Evolutionary conservation across 1,140 invertebrate genomes (phyloP).

Genomic region (Gryon sp.): DNA sequence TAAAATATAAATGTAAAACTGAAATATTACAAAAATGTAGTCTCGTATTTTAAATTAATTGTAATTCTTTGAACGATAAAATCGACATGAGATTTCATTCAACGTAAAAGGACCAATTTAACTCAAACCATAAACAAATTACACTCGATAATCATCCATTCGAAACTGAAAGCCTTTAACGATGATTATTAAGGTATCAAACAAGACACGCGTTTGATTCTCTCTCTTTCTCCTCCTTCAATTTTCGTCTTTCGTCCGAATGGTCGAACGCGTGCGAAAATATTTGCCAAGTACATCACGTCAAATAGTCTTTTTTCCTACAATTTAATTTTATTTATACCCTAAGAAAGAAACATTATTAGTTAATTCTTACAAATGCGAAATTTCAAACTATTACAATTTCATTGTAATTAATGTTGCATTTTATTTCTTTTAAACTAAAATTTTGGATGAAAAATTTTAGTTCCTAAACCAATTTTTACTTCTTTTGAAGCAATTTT

Average conservation of each 20-base stretch:
- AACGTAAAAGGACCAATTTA: conserved; percentile 10
- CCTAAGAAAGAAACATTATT: not conserved
- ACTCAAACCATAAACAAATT: conserved; percentile 52
- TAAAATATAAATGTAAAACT: too few relatives aligned
- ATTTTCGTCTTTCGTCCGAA: conserved; percentile 30
- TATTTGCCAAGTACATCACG: conserved; percentile 38
- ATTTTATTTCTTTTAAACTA: too few relatives aligned
- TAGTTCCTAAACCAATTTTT: too few relatives aligned
- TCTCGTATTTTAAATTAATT: conserved; percentile 34
- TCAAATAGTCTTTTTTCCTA: conserved; percentile 15
- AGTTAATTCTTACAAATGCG: not conserved
- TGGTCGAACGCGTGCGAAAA: conserved; percentile 48
- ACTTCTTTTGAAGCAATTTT: too few relatives aligned
- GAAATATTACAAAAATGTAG: too few relatives aligned
- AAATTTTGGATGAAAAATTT: too few relatives aligned
- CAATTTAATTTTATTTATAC: conserved; percentile 35
- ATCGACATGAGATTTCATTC: conserved; percentile 20
- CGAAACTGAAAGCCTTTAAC: conserved; percentile 47
- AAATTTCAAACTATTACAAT: not conserved
- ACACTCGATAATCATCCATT: conserved; percentile 46
- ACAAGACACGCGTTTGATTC: conserved; percentile 43
- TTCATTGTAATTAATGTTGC: too few relatives aligned
- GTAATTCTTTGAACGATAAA: conserved; percentile 30
- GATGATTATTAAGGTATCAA: conserved; percentile 59
- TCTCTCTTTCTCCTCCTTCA: conserved; percentile 22